Conservation (phyloP, 2,797 vertebrate genomes). For the Gallinago solitaria region DNA sequence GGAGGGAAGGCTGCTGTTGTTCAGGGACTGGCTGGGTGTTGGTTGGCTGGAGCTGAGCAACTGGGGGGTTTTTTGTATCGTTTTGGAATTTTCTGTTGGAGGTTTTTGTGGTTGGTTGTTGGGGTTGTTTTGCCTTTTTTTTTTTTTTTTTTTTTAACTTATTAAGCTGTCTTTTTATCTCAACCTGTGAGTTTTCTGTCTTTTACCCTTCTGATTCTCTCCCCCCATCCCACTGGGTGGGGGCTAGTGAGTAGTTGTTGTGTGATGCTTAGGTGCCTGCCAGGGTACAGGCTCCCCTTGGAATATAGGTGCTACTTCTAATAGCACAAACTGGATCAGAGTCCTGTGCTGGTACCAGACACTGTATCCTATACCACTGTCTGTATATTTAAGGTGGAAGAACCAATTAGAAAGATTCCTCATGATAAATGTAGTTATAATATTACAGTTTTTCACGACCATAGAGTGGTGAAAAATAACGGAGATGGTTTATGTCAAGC, state of each 20-base stretch:
- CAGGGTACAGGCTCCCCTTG: neutral
- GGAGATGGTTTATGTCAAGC: neutral
- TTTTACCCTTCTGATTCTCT: neutral
- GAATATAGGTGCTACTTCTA: neutral
- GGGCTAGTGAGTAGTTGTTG: neutral
- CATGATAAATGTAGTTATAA: neutral
- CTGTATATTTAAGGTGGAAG: neutral
- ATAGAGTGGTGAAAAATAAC: neutral
- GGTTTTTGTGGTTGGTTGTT: neutral
- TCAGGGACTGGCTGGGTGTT: neutral
- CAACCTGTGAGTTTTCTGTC: neutral
- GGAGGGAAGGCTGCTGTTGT: neutral
- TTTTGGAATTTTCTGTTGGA: neutral
- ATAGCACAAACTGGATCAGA: neutral
- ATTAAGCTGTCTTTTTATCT: neutral
- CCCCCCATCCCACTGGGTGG: accelerated
- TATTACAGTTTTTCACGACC: no score
- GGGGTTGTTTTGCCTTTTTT: neutral
- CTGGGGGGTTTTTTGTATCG: neutral
- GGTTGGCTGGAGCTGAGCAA: neutral
- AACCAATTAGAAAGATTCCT: neutral
- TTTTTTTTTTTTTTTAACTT: neutral
- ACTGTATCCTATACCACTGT: accelerated
- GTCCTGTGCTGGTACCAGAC: neutral
- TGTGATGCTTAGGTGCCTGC: neutral